Percentiles rank a stretch among this genome's conserved stretches.
phyloP scores from a whole-genome alignment of 2,888 invertebrate genomes.

The Rhagium mordax region DNA sequence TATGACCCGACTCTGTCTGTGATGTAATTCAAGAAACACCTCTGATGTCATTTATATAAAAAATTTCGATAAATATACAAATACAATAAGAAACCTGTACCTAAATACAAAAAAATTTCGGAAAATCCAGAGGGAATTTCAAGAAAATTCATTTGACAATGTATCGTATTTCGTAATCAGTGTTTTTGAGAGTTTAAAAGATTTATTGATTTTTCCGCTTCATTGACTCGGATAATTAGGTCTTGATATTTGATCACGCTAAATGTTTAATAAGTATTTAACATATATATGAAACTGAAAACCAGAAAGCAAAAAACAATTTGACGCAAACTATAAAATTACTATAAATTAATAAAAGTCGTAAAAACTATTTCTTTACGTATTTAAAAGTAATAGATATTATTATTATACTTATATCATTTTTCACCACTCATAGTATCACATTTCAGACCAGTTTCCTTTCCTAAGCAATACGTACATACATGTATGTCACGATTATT shows the following conservation, averaged over 20 bases:
- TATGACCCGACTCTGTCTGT: too few species aligned
- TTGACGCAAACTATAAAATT: not conserved
- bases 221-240: not conserved
- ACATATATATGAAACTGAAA: not conserved
- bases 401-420: not conserved
- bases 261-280: not conserved
- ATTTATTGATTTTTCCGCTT: too few species aligned
- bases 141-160: too few species aligned
- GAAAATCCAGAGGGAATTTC: too few species aligned
- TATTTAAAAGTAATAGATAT: not conserved
- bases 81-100: too few species aligned
- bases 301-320: not conserved
- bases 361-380: not conserved
- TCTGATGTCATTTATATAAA: too few species aligned
- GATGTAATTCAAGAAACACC: too few species aligned
- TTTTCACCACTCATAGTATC: not conserved
- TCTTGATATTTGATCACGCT: too few species aligned
- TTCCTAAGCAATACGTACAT: not conserved
- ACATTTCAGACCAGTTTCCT: conserved; percentile 3
- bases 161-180: too few species aligned
- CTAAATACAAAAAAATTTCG: too few species aligned
- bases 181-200: too few species aligned
- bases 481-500: conserved; percentile 10
- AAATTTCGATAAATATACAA: too few species aligned
- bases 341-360: not conserved